These are phyloP conservation scores for Balaeniceps rex DNA, from an alignment of 2,113 vertebrate genomes.

Conservation along the genomic window DNA sequence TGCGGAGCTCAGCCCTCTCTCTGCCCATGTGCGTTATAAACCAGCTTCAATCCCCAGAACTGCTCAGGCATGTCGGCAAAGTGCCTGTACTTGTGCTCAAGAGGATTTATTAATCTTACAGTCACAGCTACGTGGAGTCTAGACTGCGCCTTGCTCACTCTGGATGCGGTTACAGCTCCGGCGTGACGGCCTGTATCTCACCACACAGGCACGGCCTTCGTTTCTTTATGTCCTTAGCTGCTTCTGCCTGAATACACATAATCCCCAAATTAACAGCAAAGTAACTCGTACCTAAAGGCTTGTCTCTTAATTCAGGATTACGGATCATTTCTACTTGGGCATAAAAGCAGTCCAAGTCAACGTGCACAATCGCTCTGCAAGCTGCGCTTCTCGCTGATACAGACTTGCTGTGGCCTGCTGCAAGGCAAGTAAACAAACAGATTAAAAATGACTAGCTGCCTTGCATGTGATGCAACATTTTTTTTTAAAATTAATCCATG, in stretches of 20 bases:
- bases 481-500: background rate
- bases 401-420: background rate
- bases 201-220: background rate
- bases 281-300: slow-evolving; percentile 81
- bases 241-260: background rate
- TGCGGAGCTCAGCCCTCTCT: background rate
- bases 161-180: background rate
- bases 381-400: background rate
- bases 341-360: slow-evolving; percentile 93
- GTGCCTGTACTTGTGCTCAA: background rate
- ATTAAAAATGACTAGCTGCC: background rate
- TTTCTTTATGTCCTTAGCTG: background rate
- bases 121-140: background rate
- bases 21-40: background rate
- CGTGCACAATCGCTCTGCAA: slow-evolving; percentile 78
- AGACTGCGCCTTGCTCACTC: background rate
- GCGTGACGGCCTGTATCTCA: background rate
- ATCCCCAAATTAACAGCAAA: background rate
- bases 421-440: background rate
- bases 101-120: background rate
- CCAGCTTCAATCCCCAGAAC: background rate
- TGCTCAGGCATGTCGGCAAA: background rate
- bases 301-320: slow-evolving; percentile 80
- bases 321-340: slow-evolving; percentile 93
- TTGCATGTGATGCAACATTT: background rate